Evolutionary conservation across 2,888 invertebrate genomes (phyloP), one percentile per base, ranked within the genome.

Genomic region (Pocota personata): DNA sequence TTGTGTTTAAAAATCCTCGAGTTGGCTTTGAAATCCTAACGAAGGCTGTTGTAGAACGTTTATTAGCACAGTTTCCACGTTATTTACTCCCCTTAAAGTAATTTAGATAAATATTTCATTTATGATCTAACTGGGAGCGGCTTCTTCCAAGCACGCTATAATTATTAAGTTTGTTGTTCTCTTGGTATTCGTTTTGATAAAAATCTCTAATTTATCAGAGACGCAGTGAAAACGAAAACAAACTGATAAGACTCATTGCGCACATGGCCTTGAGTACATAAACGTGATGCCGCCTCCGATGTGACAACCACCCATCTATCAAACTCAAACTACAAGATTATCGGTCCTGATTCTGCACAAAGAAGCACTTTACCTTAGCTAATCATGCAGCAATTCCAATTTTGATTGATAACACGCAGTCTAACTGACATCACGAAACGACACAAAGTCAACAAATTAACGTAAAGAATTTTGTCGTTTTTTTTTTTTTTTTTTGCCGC

Each of bases 191-290:
- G 60, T 46, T 66, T 55, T 37, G 57, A 66, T 75, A 66, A 66
- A 55, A 21, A 40, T 62, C 40, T 52, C 19, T 43, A 21, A 30
- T 43, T 35, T 46, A 46, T 66, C 66, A 16, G 27, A 58, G 40
- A 5, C 27, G 16, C 8, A 24, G 16, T 10, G 19, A 66, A 76
- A 76, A 14, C 35, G 32, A 75, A 46, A 46, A 57, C 64, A 43
- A 52, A 14, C 3, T 67, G 67, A 76, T 75, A 75, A 75, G 52
- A 40, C 1, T 3, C 19, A 12, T 75, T 76, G 37, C 48, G 58
- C 32, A 48, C 48, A 16, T 46, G 48, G 57, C 66, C 48, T 48
- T 67, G 30, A 58, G 67, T 48, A 37, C 21, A 21, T 21, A 58
- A 66, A 76, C 66, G 66, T 76, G 64, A 66, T 19, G n/a, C 37